These are phyloP conservation scores for Protonemura montana DNA, from an alignment of 2,888 invertebrate genomes.

Conservation along the genomic window DNA sequence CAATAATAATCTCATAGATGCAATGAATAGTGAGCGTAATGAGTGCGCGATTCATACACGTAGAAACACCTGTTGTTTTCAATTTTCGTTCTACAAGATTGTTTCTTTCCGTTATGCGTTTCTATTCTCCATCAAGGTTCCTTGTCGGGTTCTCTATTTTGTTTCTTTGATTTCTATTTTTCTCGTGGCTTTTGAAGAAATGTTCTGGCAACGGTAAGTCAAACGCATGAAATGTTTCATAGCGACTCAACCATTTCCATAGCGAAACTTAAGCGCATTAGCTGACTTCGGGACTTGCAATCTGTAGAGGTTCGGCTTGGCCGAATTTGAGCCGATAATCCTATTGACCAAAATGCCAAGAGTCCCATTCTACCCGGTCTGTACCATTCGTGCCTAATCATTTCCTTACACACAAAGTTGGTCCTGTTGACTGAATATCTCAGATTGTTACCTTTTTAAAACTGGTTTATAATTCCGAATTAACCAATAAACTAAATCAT, in stretches of 20 bases:
- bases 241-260: not conserved
- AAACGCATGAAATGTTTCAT: not conserved
- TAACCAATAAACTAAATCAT: no score
- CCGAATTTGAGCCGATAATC: constrained; percentile 23
- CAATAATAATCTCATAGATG: not conserved
- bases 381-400: not conserved
- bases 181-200: not conserved
- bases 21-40: not conserved
- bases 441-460: no score
- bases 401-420: not conserved
- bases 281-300: constrained; percentile 15
- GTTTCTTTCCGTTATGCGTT: not conserved
- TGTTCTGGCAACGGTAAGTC: not conserved
- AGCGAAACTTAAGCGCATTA: not conserved
- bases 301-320: not conserved
- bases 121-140: not conserved
- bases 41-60: not conserved
- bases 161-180: not conserved
- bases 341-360: constrained; percentile 26
- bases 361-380: not conserved
- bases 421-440: no score
- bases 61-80: constrained; percentile 1
- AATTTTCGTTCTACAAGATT: not conserved
- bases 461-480: no score
- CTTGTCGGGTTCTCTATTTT: not conserved